These are phyloP conservation scores for Ruditapes philippinarum DNA, from an alignment of 1,140 invertebrate genomes.

Conservation along the genomic window DNA sequence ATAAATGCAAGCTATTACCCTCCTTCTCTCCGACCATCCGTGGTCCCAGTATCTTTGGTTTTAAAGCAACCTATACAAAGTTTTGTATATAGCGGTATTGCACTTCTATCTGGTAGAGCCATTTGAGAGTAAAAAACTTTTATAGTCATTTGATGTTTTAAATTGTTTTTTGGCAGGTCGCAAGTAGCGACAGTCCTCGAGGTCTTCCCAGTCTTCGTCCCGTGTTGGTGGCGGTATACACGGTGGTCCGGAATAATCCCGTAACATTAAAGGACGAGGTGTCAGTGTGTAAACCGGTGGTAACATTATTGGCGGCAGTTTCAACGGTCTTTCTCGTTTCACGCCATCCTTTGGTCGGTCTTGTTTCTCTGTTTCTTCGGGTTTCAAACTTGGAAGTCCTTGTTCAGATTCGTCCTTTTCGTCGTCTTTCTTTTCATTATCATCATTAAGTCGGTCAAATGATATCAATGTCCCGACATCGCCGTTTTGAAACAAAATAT, in stretches of 20 bases:
- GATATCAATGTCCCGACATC: slow-evolving; percentile 61
- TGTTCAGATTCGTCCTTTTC: slow-evolving; percentile 18
- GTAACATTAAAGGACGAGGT: slow-evolving; percentile 16
- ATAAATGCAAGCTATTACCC: no score
- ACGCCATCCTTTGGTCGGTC: neutral
- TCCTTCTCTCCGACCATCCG: no score
- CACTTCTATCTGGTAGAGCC: neutral
- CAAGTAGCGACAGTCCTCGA: slow-evolving; percentile 56
- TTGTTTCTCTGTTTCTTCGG: neutral
- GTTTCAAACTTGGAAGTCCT: neutral
- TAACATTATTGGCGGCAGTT: slow-evolving; percentile 55
- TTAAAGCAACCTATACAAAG: no score
- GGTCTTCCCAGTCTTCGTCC: slow-evolving; percentile 55
- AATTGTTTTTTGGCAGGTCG: slow-evolving; percentile 56
- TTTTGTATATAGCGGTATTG: no score
- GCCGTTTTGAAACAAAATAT: slow-evolving; percentile 61
- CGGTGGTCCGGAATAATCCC: slow-evolving; percentile 35
- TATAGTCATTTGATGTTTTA: slow-evolving; percentile 34
- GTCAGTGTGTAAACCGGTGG: slow-evolving; percentile 57
- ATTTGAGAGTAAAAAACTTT: slow-evolving; percentile 39
- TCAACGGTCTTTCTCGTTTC: slow-evolving; percentile 40
- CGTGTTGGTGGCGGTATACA: neutral
- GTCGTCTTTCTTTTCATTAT: neutral
- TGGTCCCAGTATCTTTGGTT: no score
- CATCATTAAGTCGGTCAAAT: slow-evolving; percentile 33